Percentiles rank a stretch among this genome's conserved stretches.
phyloP scores from a whole-genome alignment of 2,888 invertebrate species.

The Metellina segmentata region DNA sequence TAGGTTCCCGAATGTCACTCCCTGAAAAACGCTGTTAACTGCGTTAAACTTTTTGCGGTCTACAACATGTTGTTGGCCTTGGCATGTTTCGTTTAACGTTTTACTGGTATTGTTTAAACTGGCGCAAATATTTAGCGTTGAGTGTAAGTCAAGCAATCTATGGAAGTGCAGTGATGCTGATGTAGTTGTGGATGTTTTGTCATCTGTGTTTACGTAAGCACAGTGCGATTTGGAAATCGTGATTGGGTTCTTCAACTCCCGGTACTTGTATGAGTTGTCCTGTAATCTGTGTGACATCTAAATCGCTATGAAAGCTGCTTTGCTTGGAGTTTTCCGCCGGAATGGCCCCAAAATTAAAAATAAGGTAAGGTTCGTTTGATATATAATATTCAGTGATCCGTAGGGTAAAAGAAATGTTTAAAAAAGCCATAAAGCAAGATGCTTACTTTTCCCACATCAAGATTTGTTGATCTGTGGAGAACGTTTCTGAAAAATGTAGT shows the following conservation, averaged over 20 bases:
- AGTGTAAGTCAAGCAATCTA: not conserved
- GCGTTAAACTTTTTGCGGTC: no score
- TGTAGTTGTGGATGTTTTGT: no score
- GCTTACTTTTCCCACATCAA: no score
- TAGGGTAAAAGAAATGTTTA: no score
- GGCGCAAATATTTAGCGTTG: not conserved
- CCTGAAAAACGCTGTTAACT: no score
- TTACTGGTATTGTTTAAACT: not conserved
- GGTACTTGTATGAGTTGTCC: not conserved
- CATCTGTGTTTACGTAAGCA: not conserved
- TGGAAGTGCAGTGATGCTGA: no score
- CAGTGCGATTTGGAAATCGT: not conserved
- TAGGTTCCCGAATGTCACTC: no score
- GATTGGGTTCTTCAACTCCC: not conserved
- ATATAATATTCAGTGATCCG: no score
- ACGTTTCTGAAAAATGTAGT: no score
- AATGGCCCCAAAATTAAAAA: constrained; percentile 53
- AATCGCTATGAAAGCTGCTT: constrained; percentile 69
- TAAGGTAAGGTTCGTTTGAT: constrained; percentile 63
- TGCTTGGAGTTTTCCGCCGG: constrained; percentile 71
- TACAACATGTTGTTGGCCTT: constrained; percentile 47
- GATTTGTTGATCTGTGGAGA: no score
- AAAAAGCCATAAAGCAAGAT: no score
- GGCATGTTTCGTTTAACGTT: constrained; percentile 22
- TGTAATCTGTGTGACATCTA: not conserved